Conservation (phyloP, 2,113 vertebrate species). For the Oxyruncus cristatus region DNA sequence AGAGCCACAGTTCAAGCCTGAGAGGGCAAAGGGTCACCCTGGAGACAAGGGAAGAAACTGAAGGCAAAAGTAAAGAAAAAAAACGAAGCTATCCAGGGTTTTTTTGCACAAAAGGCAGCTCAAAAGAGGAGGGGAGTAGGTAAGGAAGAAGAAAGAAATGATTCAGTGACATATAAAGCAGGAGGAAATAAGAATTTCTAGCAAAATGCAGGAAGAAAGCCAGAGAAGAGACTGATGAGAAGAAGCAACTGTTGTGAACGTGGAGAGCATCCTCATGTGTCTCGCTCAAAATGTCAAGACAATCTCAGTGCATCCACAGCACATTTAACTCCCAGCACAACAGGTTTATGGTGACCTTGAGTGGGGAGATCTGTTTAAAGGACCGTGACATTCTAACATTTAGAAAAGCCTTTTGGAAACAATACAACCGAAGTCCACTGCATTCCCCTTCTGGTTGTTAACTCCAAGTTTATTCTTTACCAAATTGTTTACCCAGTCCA, state of each 20-base stretch:
- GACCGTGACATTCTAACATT: background rate
- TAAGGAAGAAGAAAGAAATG: background rate
- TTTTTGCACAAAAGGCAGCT: background rate
- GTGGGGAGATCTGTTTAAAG: background rate
- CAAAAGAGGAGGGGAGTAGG: background rate
- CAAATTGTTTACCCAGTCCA: constrained; percentile 49
- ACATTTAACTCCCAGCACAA: background rate
- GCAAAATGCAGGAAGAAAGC: background rate
- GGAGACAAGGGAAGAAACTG: background rate
- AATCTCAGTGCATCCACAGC: background rate
- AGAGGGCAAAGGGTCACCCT: background rate
- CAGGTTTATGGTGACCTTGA: background rate
- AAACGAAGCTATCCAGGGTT: background rate
- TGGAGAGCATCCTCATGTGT: background rate
- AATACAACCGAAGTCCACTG: background rate
- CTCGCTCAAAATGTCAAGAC: background rate
- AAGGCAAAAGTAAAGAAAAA: background rate
- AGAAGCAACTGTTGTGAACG: background rate
- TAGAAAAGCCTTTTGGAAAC: background rate
- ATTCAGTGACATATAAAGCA: background rate
- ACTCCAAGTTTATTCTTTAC: background rate
- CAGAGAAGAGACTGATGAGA: background rate
- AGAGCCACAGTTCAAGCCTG: background rate
- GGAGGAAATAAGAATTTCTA: background rate
- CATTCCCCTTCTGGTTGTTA: background rate